phyloP scores from a whole-genome alignment of 2,888 invertebrate species.

The Gymnoscelis rufifasciata region DNA sequence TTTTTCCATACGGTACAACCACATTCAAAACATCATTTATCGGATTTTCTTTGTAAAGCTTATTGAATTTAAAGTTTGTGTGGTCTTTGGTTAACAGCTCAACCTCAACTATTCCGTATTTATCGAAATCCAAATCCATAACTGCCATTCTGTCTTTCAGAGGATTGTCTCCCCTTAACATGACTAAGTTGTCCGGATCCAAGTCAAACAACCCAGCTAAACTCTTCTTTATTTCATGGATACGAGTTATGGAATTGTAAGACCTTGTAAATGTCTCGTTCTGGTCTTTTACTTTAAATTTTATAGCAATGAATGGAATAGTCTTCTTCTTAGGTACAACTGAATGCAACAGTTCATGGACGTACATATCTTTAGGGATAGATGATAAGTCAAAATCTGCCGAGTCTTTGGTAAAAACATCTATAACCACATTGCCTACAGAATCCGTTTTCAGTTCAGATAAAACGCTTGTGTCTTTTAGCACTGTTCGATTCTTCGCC shows the following conservation, averaged over 20 bases:
- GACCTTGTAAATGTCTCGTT: conserved; percentile 71
- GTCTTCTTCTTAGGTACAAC: conserved; percentile 60
- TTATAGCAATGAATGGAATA: conserved; percentile 69
- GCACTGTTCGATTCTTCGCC: conserved; percentile 63
- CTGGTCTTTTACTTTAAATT: conserved; percentile 64
- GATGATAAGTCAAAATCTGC: conserved; percentile 58
- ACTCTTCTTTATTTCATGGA: conserved; percentile 80
- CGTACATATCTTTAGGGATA: conserved; percentile 65
- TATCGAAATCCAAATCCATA: conserved; percentile 67
- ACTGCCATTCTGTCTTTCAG: conserved; percentile 65
- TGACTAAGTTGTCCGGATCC: conserved; percentile 65
- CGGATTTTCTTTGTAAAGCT: conserved; percentile 64
- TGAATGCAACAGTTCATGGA: conserved; percentile 61
- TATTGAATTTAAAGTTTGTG: conserved; percentile 58
- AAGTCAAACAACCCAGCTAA: conserved; percentile 79
- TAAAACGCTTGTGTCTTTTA: conserved; percentile 58
- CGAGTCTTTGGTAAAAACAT: conserved; percentile 68
- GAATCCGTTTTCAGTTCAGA: conserved; percentile 62
- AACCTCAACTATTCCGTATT: conserved; percentile 69
- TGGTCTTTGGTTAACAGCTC: conserved; percentile 65
- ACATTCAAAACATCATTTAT: conserved; percentile 68
- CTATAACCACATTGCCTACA: conserved; percentile 60
- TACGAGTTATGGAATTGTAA: conserved; percentile 71
- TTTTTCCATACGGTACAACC: conserved; percentile 59
- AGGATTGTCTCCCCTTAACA: conserved; percentile 66